Percentiles rank a stretch among this genome's conserved stretches.
Evolutionary conservation across 2,888 invertebrate species (phyloP).

Genomic region (Panzeria rudis): DNA sequence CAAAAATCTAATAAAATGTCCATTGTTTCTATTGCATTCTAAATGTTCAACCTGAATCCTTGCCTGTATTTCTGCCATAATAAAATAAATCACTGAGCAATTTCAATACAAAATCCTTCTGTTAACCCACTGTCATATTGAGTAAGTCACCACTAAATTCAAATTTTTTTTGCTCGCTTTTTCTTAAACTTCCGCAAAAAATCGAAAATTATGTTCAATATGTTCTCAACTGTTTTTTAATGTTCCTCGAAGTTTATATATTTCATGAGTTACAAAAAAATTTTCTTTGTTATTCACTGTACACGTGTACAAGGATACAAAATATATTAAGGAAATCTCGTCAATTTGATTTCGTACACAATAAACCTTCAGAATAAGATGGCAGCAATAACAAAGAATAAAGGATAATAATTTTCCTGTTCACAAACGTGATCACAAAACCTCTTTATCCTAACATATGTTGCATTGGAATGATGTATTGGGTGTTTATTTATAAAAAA

Average conservation of each 20-base stretch:
- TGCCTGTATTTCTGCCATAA: too few relatives aligned
- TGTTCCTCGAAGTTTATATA: slow-evolving; percentile 49
- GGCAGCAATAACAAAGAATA: slow-evolving; percentile 48
- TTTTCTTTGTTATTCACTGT: slow-evolving; percentile 16
- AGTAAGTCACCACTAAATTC: not conserved
- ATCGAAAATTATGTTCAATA: slow-evolving; percentile 57
- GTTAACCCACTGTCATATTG: slow-evolving; percentile 38
- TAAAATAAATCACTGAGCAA: too few relatives aligned
- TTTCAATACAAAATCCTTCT: too few relatives aligned
- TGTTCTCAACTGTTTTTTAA: slow-evolving; percentile 24
- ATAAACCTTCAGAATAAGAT: slow-evolving; percentile 42
- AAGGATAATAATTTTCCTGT: slow-evolving; percentile 71
- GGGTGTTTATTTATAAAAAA: slow-evolving; percentile 69
- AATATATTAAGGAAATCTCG: slow-evolving; percentile 72
- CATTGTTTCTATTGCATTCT: too few relatives aligned
- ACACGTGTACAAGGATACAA: slow-evolving; percentile 32
- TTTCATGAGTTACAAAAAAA: slow-evolving; percentile 57
- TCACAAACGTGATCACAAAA: slow-evolving; percentile 67
- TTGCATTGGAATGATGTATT: slow-evolving; percentile 55
- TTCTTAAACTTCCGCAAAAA: not conserved
- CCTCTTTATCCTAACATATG: slow-evolving; percentile 35
- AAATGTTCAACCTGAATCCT: too few relatives aligned
- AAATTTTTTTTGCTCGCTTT: not conserved
- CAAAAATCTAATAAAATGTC: too few relatives aligned
- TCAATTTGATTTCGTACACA: slow-evolving; percentile 73